Evolutionary conservation across 2,113 vertebrate species (phyloP).

Genomic region (Pyxicephalus adspersus): DNA sequence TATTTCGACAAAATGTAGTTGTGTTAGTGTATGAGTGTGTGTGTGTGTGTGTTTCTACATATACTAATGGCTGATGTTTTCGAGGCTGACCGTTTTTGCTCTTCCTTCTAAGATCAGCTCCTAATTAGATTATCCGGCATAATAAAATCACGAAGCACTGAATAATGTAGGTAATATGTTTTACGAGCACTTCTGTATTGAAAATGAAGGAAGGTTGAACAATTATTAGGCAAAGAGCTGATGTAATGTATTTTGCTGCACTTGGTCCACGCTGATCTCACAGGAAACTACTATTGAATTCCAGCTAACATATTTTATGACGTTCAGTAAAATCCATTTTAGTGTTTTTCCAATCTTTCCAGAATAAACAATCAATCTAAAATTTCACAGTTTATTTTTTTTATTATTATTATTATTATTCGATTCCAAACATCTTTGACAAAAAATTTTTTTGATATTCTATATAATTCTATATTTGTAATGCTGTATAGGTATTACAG

Average conservation of each 20-base stretch:
- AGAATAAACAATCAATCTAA: no score
- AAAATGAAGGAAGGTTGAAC: conserved; percentile 6
- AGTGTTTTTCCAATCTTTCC: no score
- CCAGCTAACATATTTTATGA: not conserved
- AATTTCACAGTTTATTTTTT: no score
- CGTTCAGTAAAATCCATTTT: no score
- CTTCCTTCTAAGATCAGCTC: not conserved
- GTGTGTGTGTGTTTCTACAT: not conserved
- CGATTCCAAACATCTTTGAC: no score
- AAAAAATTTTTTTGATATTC: no score
- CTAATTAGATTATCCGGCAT: conserved; percentile 23
- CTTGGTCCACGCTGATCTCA: not conserved
- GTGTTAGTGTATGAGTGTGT: not conserved
- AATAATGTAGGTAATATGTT: conserved; percentile 43
- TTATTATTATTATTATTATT: no score
- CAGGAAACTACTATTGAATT: conserved; percentile 3
- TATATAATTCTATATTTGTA: no score
- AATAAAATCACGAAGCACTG: conserved; percentile 29
- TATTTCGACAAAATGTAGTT: not conserved
- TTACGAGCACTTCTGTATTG: conserved; percentile 35
- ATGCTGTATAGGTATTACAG: no score
- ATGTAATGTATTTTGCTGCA: conserved; percentile 10
- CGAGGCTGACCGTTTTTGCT: not conserved
- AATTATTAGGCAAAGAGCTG: conserved; percentile 12
- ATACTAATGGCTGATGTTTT: not conserved